Base-by-base conservation (phyloP, 2,888 invertebrate genomes). In the Cremastinae sp. region DNA sequence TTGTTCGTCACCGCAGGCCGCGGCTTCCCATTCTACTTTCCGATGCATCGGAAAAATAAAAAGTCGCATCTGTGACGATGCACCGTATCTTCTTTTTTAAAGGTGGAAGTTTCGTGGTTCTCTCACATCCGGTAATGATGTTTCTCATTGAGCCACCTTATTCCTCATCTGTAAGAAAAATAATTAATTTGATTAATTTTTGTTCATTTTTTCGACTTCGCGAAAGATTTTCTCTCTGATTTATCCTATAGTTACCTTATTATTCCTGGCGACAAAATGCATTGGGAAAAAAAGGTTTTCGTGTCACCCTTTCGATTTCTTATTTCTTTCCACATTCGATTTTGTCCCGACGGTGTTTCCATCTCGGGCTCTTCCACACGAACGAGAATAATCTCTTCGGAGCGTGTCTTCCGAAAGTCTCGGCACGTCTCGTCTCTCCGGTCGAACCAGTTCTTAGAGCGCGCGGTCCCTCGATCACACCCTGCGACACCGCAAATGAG, bases 371-470 rank as follows among this genome's bases (percentile, higher is more conserved):
- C 58, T 20, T 62, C 55, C 37, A 47, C 35, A 45, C 59, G 14
- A 43, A 14, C 45, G 39, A 59, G 39, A 59, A 20, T 22, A 20
- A 16, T 59, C 59, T 59, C 59, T 37, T 5, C 39, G 58, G 43
- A 69, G 58, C 68, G 73, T 72, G 76, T 73, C 76, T 66, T 73
- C 68, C 56, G 51, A 47, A 69, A 41, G 22, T 74, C 69, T 61
- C 55, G 4, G 62, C 68, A 43, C 72, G 75, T 68, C 62, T 70
- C 37, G 14, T 56, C 37, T 18, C 37, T 66, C 64, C 59, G 65
- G 74, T 55, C 69, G 69, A 74, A 77, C 76, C 69, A 74, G 74
- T 74, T 77, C 74, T 75, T 72, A 61, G 66, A 66, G 56, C 56
- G 72, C 56, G 62, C 75, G 71, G 66, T 72, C 62, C 37, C 75